A percentile compares a stretch with the other conserved stretches of the same genome.
phyloP scores from a whole-genome alignment of 2,888 invertebrate species.

The Incurvaria masculella region DNA sequence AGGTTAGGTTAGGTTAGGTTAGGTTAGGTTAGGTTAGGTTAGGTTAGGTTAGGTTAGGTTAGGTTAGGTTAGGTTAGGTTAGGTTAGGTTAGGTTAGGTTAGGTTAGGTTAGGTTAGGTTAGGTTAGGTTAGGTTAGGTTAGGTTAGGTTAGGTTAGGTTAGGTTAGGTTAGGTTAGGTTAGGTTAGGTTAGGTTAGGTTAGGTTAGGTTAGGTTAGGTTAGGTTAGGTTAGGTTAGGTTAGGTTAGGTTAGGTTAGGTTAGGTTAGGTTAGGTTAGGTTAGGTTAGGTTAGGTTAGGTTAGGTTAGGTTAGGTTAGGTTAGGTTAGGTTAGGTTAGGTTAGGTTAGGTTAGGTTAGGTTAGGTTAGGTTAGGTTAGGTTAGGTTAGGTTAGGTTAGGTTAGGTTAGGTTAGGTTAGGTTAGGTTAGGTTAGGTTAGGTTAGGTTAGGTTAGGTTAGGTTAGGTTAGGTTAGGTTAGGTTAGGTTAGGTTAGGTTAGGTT shows the following conservation, averaged over 20 bases:
- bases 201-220: slow-evolving; percentile 7
- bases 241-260: slow-evolving; percentile 10
- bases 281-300: slow-evolving; percentile 8
- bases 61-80: slow-evolving; percentile 6
- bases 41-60: slow-evolving; percentile 6
- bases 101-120: slow-evolving; percentile 6
- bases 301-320: slow-evolving; percentile 11
- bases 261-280: slow-evolving; percentile 8
- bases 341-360: slow-evolving; percentile 11
- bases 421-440: slow-evolving; percentile 7
- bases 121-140: slow-evolving; percentile 6
- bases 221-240: slow-evolving; percentile 10
- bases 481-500: slow-evolving; percentile 7
- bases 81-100: slow-evolving; percentile 6
- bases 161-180: slow-evolving; percentile 6
- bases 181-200: slow-evolving; percentile 6
- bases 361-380: slow-evolving; percentile 11
- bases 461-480: slow-evolving; percentile 7
- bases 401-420: slow-evolving; percentile 7
- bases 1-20: slow-evolving; percentile 6
- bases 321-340: slow-evolving; percentile 12
- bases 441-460: slow-evolving; percentile 7
- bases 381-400: slow-evolving; percentile 6
- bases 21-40: slow-evolving; percentile 6
- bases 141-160: slow-evolving; percentile 6